Conservation (phyloP, 2,888 invertebrate species). For the Oligia strigilis region DNA sequence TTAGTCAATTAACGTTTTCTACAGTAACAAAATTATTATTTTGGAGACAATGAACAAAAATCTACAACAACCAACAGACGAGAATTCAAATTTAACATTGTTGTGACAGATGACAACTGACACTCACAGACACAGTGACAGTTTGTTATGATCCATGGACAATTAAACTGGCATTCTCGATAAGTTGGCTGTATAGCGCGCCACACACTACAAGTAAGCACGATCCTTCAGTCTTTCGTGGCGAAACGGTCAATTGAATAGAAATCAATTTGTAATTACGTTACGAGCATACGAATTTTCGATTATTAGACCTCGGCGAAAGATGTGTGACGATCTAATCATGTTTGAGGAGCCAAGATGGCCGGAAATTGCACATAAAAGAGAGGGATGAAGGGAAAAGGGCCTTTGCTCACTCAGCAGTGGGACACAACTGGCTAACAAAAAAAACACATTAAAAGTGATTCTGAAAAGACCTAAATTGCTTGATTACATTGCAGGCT, state of each 20-base stretch:
- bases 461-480: no score
- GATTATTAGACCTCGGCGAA: no score
- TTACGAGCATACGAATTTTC: background rate
- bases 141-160: background rate
- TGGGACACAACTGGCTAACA: no score
- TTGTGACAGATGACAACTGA: conserved; percentile 17
- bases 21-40: conserved; percentile 4
- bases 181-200: background rate
- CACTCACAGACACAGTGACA: background rate
- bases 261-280: no score
- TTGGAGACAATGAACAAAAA: background rate
- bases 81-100: conserved; percentile 45
- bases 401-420: no score
- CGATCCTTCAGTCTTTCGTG: background rate
- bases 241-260: background rate
- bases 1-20: conserved; percentile 14
- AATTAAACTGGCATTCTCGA: conserved; percentile 26
- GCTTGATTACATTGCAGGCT: no score
- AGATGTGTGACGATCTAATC: no score
- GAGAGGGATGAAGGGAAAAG: no score
- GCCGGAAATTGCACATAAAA: no score
- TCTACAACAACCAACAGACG: conserved; percentile 56
- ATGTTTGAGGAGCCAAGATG: no score
- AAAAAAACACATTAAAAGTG: no score
- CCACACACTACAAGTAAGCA: background rate